phyloP scores from a whole-genome alignment of 2,113 vertebrate genomes.

The Cromileptes altivelis region DNA sequence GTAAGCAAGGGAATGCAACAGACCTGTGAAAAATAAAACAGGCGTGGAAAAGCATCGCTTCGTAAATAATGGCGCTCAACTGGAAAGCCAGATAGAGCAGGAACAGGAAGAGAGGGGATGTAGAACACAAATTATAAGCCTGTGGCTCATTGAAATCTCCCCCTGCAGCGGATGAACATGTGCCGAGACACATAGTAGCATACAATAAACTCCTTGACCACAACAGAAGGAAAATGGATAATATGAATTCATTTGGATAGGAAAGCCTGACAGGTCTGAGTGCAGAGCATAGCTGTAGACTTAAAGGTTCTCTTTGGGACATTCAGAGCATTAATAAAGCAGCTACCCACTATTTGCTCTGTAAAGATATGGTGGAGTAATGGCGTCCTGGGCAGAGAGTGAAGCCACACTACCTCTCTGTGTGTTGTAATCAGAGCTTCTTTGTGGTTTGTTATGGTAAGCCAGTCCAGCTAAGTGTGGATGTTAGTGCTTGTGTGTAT shows the following conservation, averaged over 20 bases:
- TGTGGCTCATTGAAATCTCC: conserved; percentile 45
- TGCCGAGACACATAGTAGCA: neutral
- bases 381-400: no score
- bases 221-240: neutral
- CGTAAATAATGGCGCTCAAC: conserved; percentile 57
- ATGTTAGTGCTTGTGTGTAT: no score
- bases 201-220: conserved; percentile 2
- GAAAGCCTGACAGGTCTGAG: no score
- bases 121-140: conserved; percentile 40
- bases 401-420: no score
- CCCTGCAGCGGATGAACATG: conserved; percentile 16
- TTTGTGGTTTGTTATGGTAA: no score
- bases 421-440: no score
- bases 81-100: conserved; percentile 56
- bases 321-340: no score
- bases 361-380: no score
- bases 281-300: neutral
- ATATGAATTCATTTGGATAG: neutral
- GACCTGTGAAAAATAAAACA: conserved; percentile 64
- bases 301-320: neutral
- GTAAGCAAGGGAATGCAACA: conserved; percentile 40
- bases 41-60: conserved; percentile 49
- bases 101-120: conserved; percentile 35
- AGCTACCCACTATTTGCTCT: no score
- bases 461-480: no score